Evolutionary conservation across 2,888 invertebrate genomes (phyloP), one percentile per base, ranked within the genome.

Genomic region (Eudasyphora cyanicolor): DNA sequence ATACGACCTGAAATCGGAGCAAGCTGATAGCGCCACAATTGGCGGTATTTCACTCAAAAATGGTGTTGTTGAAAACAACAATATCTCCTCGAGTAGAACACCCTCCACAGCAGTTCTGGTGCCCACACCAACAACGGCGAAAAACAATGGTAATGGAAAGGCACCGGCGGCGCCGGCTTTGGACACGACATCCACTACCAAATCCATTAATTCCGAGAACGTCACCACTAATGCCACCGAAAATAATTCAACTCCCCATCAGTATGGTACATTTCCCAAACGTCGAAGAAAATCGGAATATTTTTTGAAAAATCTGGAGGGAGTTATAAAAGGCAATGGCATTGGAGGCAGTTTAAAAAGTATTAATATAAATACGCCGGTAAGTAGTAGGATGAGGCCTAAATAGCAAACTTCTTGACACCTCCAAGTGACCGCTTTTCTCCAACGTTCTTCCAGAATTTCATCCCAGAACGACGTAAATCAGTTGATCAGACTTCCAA

Each of bases 191-290:
- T n/a, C n/a, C n/a, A 81, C 76, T 10, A 2, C 64, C 10, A 76
- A 80, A 6, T 51, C 71, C 7, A 70, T 32, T 4, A 42, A 27
- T 5, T 62, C 45, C 21, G 57, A 49, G 17, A 54, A 42, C 35
- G 57, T 45, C 17, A 51, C 24, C 51, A 78, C 19, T 62, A 69
- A 14, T 6, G 21, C 19, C 35, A n/a, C 17, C 32, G 69, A 6
- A n/a, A 4, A n/a, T n/a, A 24, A 38, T 17, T 42, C 57, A n/a
- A 38, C 45, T 3, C 32, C 10, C 0, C 32, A 54, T 21, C 82
- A 83, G 38, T 85, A 80, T 69, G 79, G 82, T 8, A 87, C 86
- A 7, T 85, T 86, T 75, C 84, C 86, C 14, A 86, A 85, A 38
- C 75, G 85, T 3, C n/a, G n/a, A n/a, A 81, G 85, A 27, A 85